phyloP scores from a whole-genome alignment of 2,113 vertebrate genomes.

The Epinephelus fuscoguttatus region DNA sequence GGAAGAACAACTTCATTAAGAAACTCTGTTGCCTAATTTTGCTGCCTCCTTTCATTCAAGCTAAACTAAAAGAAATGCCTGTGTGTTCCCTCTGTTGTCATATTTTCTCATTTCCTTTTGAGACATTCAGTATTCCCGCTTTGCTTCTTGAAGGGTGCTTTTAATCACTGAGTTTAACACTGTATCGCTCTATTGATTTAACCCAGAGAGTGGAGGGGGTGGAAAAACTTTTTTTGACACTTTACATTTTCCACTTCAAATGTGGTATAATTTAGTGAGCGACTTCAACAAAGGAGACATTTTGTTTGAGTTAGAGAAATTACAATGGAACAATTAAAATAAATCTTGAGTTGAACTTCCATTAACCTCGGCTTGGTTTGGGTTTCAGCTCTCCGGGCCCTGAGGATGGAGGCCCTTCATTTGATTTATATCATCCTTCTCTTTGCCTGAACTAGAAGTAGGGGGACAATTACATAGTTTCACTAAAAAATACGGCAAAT shows the following conservation, averaged over 20 bases:
- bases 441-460: constrained; percentile 57
- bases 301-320: constrained; percentile 82
- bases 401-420: constrained; percentile 65
- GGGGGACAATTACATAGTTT: constrained; percentile 63
- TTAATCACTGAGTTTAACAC: constrained; percentile 49
- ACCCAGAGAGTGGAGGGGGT: constrained; percentile 8
- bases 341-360: constrained; percentile 84
- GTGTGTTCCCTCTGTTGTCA: constrained; percentile 1
- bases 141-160: constrained; percentile 33
- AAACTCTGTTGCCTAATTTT: background rate
- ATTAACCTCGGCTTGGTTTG: constrained; percentile 80
- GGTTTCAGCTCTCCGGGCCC: constrained; percentile 70
- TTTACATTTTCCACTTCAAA: constrained; percentile 73
- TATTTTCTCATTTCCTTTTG: constrained; percentile 43
- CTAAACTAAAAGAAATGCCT: background rate
- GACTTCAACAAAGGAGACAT: constrained; percentile 78
- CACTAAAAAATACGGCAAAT: constrained; percentile 45
- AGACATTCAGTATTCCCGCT: constrained; percentile 47
- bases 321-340: constrained; percentile 84
- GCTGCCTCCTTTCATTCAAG: background rate
- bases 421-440: constrained; percentile 80
- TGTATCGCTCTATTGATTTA: constrained; percentile 55
- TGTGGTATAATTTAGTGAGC: constrained; percentile 74
- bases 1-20: background rate
- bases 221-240: constrained; percentile 67